phyloP scores from a whole-genome alignment of 2,113 vertebrate genomes.

The Colistium nudipinnis region DNA sequence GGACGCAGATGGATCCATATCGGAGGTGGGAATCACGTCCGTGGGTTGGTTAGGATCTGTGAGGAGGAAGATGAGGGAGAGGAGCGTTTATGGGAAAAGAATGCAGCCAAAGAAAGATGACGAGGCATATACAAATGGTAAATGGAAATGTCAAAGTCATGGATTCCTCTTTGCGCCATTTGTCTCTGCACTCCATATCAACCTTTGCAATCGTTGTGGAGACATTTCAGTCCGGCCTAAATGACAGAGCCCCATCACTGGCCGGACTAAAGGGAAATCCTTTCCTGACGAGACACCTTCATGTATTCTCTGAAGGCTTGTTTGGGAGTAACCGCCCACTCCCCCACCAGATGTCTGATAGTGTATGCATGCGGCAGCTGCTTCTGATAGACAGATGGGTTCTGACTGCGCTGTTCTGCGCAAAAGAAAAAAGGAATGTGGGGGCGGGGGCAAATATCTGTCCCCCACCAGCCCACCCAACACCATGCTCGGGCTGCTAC shows the following conservation, averaged over 20 bases:
- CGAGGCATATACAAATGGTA: too few species aligned
- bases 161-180: neutral
- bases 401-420: conserved; percentile 48
- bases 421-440: conserved; percentile 53
- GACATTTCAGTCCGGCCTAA: neutral
- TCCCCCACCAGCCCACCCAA: conserved; percentile 41
- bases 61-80: conserved; percentile 6
- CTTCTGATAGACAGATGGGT: conserved; percentile 64
- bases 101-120: too few species aligned
- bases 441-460: conserved; percentile 33
- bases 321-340: conserved; percentile 38
- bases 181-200: neutral
- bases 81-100: conserved; percentile 2
- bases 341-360: conserved; percentile 60
- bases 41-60: conserved; percentile 75
- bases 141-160: too few species aligned
- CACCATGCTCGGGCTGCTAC: conserved; percentile 8
- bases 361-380: conserved; percentile 63
- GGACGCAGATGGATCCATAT: conserved; percentile 43
- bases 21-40: conserved; percentile 27
- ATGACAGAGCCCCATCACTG: neutral
- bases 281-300: conserved; percentile 15
- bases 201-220: neutral
- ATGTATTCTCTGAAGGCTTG: conserved; percentile 28
- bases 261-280: neutral